Conservation (phyloP, 1,140 invertebrate genomes). For the Drosophila insularis region DNA sequence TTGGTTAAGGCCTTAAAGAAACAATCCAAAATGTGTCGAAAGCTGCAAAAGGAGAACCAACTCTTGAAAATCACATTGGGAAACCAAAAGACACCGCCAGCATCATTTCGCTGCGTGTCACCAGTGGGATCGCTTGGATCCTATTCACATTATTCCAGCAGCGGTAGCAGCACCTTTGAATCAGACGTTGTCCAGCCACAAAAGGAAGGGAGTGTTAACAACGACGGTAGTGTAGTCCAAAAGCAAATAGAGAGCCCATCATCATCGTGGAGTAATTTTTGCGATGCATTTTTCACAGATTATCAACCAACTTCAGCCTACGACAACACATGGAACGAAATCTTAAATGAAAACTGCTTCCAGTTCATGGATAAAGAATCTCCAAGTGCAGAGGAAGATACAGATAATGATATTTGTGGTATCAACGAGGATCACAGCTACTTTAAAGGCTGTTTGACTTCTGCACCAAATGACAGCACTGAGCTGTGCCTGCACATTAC, state of each 20-base stretch:
- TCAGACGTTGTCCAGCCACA: neutral
- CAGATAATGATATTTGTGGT: neutral
- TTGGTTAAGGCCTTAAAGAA: slow-evolving; percentile 82
- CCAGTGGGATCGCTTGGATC: slow-evolving; percentile 10
- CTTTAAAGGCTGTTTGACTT: slow-evolving; percentile 38
- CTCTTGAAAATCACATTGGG: slow-evolving; percentile 84
- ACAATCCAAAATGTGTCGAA: slow-evolving; percentile 82
- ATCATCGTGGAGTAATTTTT: slow-evolving; percentile 60
- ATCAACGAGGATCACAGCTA: slow-evolving; percentile 41
- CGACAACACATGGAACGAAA: slow-evolving; percentile 29
- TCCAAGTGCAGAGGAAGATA: neutral
- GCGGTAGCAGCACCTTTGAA: slow-evolving; percentile 14
- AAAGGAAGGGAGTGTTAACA: slow-evolving; percentile 5
- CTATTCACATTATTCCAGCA: slow-evolving; percentile 8
- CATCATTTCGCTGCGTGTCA: neutral
- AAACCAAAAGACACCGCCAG: slow-evolving; percentile 77
- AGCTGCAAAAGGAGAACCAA: slow-evolving; percentile 83
- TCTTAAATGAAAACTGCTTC: slow-evolving; percentile 33
- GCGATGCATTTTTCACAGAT: slow-evolving; percentile 64
- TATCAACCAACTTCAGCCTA: slow-evolving; percentile 32
- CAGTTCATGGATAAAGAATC: slow-evolving; percentile 12
- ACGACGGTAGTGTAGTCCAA: slow-evolving; percentile 46
- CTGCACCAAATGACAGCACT: slow-evolving; percentile 81
- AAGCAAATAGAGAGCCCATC: neutral
- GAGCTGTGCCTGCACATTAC: slow-evolving; percentile 69